Evolutionary conservation across 2,113 vertebrate species (phyloP).

Genomic region (Aix galericulata): DNA sequence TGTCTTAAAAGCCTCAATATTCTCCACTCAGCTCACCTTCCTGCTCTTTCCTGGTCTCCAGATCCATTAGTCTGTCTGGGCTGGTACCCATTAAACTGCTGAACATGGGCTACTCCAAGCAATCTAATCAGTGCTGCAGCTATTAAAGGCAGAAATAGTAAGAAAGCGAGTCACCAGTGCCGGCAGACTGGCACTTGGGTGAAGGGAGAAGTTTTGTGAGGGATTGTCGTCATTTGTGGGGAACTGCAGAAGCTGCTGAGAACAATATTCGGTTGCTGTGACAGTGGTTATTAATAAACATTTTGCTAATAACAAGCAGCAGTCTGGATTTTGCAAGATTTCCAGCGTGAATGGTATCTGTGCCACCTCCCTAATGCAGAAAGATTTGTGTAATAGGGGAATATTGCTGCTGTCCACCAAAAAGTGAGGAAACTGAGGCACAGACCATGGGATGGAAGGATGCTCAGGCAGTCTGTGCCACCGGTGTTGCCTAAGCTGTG

Average conservation of each 20-base stretch:
- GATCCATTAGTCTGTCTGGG: constrained; percentile 54
- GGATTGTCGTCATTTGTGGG: not conserved
- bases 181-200: not conserved
- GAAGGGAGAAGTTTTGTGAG: not conserved
- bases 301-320: not conserved
- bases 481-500: not conserved
- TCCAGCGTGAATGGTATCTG: no score
- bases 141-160: constrained; percentile 11
- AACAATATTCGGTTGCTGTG: not conserved
- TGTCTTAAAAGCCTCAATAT: constrained; percentile 41
- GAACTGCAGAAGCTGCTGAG: not conserved
- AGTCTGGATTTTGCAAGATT: not conserved
- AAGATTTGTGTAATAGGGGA: not conserved
- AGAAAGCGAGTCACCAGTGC: not conserved
- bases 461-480: not conserved
- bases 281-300: not conserved
- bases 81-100: constrained; percentile 45
- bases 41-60: constrained; percentile 43
- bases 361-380: not conserved
- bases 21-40: constrained; percentile 33
- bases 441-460: fast-evolving
- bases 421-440: not conserved
- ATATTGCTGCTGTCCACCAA: not conserved
- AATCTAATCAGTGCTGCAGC: constrained; percentile 4
- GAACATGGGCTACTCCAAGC: not conserved